Percentiles rank a stretch among this genome's conserved stretches.
Conservation (phyloP, 1,140 invertebrate species). For the Anoplophora glabripennis region DNA sequence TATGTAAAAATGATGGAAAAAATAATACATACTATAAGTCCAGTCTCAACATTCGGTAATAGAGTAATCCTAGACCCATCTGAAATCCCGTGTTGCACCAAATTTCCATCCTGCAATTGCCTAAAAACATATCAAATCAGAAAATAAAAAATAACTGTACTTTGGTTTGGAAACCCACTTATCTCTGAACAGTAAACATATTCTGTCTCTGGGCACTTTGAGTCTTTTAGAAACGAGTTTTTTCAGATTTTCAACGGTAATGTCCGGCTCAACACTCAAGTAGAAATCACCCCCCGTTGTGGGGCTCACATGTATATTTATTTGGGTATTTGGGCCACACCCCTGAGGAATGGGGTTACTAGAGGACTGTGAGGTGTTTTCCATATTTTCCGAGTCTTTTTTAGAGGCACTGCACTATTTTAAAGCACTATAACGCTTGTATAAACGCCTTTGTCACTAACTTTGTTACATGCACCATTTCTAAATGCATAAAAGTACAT, state of each 20-base stretch:
- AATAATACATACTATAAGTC: conserved; percentile 78
- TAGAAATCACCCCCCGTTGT: conserved; percentile 89
- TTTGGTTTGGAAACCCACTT: conserved; percentile 64
- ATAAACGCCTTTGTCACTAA: conserved; percentile 11
- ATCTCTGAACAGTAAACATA: conserved; percentile 86
- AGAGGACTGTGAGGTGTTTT: conserved; percentile 45
- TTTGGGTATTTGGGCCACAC: conserved; percentile 67
- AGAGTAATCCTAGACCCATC: conserved; percentile 86
- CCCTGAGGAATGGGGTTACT: conserved; percentile 51
- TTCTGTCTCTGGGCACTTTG: conserved; percentile 87
- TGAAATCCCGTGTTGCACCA: conserved; percentile 81
- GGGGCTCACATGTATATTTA: conserved; percentile 79
- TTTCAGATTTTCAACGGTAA: conserved; percentile 83
- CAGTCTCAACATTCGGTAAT: conserved; percentile 90
- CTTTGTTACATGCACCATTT: conserved; percentile 32
- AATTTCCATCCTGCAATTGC: conserved; percentile 81
- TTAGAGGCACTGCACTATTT: conserved; percentile 14
- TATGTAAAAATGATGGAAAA: conserved; percentile 1
- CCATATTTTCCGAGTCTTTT: conserved; percentile 32
- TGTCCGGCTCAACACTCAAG: conserved; percentile 72
- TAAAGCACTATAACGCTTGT: conserved; percentile 24
- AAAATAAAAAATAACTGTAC: conserved; percentile 35
- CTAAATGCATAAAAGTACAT: conserved; percentile 32
- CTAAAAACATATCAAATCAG: conserved; percentile 57
- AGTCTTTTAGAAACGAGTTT: conserved; percentile 87